Base-by-base conservation (phyloP, 2,888 invertebrate species). In the Dicroscelio sp. region DNA sequence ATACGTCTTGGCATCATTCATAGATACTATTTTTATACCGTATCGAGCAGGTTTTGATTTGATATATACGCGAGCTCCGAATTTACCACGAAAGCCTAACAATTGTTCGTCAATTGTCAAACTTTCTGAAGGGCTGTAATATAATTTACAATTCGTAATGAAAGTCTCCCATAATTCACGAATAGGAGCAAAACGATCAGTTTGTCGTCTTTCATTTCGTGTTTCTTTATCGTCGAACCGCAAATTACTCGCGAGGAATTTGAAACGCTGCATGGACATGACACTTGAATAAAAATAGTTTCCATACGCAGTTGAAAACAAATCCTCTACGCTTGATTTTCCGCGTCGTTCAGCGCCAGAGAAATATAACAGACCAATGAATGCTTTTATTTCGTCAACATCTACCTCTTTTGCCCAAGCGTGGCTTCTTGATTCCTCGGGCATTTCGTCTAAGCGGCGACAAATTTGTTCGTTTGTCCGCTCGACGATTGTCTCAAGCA, bases 31-130 rank as follows among this genome's bases (percentile, higher is more conserved):
- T 90, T 90, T 82, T 6, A 80, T 58, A 25, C 78, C 87, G 33
- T 75, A 87, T 14, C 76, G 73, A 31, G 82, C 82, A 25, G 82
- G 75, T 73, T 87, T 87, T 0, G 73, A 71, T 30, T 76, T 58
- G 12, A 88, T 88, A 31, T 78, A 78, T 12, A 84, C 88, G 14
- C 78, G 55, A 38, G 60, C 78, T 17, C 33, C 23, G 52, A 83
- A 88, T 17, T 60, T 67, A 23, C 84, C 84, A n/a, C 38, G 71
- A 84, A 88, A 88, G 33, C 52, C 84, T 35, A 88, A 69, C 23
- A 87, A 55, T 30, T 88, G 83, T 65, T 88, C 83, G 69, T 84
- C 43, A 71, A 88, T 88, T 55, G 88, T 83, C n/a, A 75, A 52
- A 55, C 27, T 30, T 12, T 71, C 27, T 30, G 83, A 83, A 25